Evolutionary conservation across 2,113 vertebrate genomes (phyloP), one percentile per base, ranked within the genome.

Genomic region (Ceratotherium simum): DNA sequence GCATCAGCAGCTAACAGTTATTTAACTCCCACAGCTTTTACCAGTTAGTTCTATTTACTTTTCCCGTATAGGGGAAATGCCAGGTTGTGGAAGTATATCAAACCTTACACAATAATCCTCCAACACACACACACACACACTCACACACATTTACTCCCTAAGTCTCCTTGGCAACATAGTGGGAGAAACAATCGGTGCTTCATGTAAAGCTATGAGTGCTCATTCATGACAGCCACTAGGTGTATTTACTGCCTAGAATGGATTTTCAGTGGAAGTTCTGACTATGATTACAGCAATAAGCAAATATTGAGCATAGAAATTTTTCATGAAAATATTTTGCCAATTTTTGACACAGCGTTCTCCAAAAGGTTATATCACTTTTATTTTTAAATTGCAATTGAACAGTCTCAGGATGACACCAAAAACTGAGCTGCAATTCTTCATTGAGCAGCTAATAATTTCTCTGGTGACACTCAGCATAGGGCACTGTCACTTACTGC

Each of bases 221-320:
- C 64, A 89, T 48, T 48, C 9, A 39, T 70, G 72, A 85, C 25
- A 72, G 29, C 16, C 48, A 84, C 7, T 3, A 72, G 8, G 8
- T 51, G 0, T 31, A 75, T 88, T 79, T 93, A 79, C 62, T 54
- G 25, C 1, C 48, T 27, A 10, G 18, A 78, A 92, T 81, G 58
- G 21, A 73, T 84, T 92, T 94, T 76, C 23, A 42, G 65, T 73
- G 60, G 29, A 91, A 84, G 78, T 67, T 92, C 21, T 93, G 76
- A 91, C 48, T 93, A 39, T 89, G 65, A 91, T 91, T 62, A 20
- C 27, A 80, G 29, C 73, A 95, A 56, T 88, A 95, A 94, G 46
- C n/a, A 92, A 69, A 80, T 92, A 89, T 25, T 75, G 21, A 94
- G 51, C 65, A 82, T 4, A 60, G 18, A 29, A 96, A 91, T 88